phyloP scores from a whole-genome alignment of 2,113 vertebrate species.

The Grus americana region DNA sequence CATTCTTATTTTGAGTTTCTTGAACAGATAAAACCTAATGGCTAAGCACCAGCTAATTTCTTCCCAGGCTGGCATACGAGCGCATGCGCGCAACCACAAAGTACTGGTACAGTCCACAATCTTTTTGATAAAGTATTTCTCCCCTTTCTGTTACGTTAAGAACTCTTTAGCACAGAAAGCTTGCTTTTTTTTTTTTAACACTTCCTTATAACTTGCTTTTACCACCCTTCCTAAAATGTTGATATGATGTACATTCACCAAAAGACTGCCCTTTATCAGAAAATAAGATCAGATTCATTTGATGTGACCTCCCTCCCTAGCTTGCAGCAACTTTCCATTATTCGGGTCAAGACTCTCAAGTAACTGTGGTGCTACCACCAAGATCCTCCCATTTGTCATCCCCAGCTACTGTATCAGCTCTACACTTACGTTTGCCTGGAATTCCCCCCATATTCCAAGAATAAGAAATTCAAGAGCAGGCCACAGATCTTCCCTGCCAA shows the following conservation, averaged over 20 bases:
- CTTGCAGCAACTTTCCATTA: neutral
- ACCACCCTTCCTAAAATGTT: neutral
- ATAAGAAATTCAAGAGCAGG: neutral
- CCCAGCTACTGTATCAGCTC: neutral
- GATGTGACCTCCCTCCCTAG: neutral
- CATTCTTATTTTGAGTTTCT: neutral
- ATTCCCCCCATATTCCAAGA: neutral
- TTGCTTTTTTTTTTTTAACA: accelerated
- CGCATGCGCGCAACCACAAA: neutral
- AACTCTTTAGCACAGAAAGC: neutral
- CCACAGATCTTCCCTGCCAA: neutral
- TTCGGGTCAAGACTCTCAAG: neutral
- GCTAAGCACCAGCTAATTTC: neutral
- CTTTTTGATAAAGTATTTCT: neutral
- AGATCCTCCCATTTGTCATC: neutral
- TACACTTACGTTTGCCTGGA: neutral
- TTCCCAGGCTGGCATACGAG: neutral
- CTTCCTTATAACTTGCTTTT: neutral
- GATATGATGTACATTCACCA: neutral
- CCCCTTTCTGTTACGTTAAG: neutral
- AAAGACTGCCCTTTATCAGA: neutral
- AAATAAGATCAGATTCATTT: neutral
- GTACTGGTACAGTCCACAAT: neutral
- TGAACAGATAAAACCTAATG: neutral
- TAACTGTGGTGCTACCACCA: neutral